Evolutionary conservation across 92 coral and sea anemone genomes (phyloP).

Genomic region (Actinernus sp.): DNA sequence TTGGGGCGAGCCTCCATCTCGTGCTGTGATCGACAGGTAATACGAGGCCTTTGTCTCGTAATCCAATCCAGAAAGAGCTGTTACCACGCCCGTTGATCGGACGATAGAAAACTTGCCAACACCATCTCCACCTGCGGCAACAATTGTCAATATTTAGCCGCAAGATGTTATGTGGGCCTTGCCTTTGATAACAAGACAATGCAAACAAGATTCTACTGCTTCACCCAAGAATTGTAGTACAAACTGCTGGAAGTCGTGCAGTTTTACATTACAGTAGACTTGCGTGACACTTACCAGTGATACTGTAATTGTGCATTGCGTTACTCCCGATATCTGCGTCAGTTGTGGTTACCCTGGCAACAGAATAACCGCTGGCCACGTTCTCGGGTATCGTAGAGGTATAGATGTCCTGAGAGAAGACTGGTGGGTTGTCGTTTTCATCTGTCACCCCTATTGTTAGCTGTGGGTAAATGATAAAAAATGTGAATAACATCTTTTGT

Average conservation of each 20-base stretch:
- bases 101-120: slow-evolving; percentile 54
- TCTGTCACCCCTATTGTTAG: slow-evolving; percentile 54
- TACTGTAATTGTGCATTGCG: slow-evolving; percentile 43
- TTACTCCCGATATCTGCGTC: slow-evolving; percentile 66
- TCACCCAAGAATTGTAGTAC: no score
- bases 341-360: slow-evolving; percentile 57
- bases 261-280: background rate
- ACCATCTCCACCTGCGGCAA: slow-evolving; percentile 71
- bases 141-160: no score
- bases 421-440: slow-evolving; percentile 71
- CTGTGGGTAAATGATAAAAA: slow-evolving; percentile 11
- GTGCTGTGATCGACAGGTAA: slow-evolving; percentile 67
- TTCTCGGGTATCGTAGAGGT: slow-evolving; percentile 65
- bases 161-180: no score
- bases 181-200: no score
- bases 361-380: slow-evolving; percentile 44
- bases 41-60: slow-evolving; percentile 55
- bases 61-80: slow-evolving; percentile 65
- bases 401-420: slow-evolving; percentile 60
- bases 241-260: background rate
- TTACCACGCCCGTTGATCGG: slow-evolving; percentile 48
- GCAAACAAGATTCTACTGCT: no score
- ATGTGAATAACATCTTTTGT: background rate
- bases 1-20: slow-evolving; percentile 61
- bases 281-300: slow-evolving; percentile 49